Conservation (phyloP, 1,140 invertebrate species). For the Diprion similis region DNA sequence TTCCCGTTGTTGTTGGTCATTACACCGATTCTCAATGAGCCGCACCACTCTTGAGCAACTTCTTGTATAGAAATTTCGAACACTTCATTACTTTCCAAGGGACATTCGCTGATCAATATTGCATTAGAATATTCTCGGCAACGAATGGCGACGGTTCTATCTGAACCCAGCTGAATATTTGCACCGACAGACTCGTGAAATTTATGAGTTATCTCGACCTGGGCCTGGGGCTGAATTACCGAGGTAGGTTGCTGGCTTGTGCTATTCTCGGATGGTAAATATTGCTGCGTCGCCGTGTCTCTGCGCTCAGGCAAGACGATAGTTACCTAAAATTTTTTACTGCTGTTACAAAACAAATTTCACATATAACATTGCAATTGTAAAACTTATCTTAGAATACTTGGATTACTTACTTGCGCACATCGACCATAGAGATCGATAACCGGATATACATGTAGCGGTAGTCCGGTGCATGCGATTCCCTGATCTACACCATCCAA, state of each 20-base stretch:
- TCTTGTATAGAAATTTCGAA: constrained; percentile 75
- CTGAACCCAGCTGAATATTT: constrained; percentile 74
- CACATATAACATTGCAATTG: constrained; percentile 18
- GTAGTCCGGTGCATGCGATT: constrained; percentile 81
- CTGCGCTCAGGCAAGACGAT: constrained; percentile 57
- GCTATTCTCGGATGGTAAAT: constrained; percentile 58
- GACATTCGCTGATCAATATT: constrained; percentile 75
- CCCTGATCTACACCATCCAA: constrained; percentile 92
- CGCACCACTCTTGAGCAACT: constrained; percentile 72
- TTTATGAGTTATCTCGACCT: constrained; percentile 56
- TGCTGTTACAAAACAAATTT: constrained; percentile 12
- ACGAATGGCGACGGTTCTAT: constrained; percentile 71
- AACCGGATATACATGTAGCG: constrained; percentile 88
- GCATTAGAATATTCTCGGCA: constrained; percentile 72
- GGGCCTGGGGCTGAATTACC: constrained; percentile 53
- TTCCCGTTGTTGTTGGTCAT: constrained; percentile 50
- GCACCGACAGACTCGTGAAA: constrained; percentile 77
- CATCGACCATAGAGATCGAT: constrained; percentile 95
- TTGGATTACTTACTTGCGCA: constrained; percentile 75
- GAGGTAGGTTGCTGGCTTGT: constrained; percentile 59
- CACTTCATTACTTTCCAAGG: constrained; percentile 76
- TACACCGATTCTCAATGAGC: constrained; percentile 78
- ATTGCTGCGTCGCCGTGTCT: constrained; percentile 55
- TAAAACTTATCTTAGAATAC: constrained; percentile 10
- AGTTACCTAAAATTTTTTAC: constrained; percentile 48